Percentiles rank a stretch among this genome's conserved stretches.
phyloP scores from a whole-genome alignment of 1,140 invertebrate genomes.

The Nasonia vitripennis region DNA sequence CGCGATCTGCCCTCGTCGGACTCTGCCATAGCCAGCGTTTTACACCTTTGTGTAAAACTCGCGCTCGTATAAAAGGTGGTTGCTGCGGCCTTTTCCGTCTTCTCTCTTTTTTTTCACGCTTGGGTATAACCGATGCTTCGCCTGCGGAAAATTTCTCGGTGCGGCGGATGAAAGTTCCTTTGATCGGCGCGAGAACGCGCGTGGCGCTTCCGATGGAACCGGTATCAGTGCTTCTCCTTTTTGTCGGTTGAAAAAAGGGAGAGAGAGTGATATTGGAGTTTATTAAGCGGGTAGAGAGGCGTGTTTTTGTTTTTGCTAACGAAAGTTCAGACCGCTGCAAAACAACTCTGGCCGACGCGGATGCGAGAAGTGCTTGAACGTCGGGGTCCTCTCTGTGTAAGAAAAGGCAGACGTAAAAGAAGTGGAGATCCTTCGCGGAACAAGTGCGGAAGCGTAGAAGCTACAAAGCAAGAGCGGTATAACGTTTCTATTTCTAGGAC shows the following conservation, averaged over 20 bases:
- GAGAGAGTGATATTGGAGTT: neutral
- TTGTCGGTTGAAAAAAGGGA: neutral
- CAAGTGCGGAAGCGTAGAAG: neutral
- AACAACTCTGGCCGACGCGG: neutral
- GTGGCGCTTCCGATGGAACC: neutral
- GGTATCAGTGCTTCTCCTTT: neutral
- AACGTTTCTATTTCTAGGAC: neutral
- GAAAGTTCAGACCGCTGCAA: neutral
- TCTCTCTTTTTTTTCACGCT: neutral
- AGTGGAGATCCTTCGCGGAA: neutral
- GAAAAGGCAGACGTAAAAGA: neutral
- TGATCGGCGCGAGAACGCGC: neutral
- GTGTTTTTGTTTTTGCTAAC: neutral
- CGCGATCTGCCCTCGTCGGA: conserved; percentile 26
- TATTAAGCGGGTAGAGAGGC: neutral
- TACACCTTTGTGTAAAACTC: conserved; percentile 38
- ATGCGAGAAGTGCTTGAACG: neutral
- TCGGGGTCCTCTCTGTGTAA: neutral
- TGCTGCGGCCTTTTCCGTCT: neutral
- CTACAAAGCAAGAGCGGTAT: neutral
- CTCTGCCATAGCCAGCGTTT: conserved; percentile 11
- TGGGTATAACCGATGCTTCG: neutral
- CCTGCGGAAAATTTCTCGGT: neutral
- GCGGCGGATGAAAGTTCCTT: conserved; percentile 8
- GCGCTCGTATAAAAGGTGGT: conserved; percentile 8